Conservation (phyloP, 2,797 vertebrate genomes). For the Macropodus opercularis region DNA sequence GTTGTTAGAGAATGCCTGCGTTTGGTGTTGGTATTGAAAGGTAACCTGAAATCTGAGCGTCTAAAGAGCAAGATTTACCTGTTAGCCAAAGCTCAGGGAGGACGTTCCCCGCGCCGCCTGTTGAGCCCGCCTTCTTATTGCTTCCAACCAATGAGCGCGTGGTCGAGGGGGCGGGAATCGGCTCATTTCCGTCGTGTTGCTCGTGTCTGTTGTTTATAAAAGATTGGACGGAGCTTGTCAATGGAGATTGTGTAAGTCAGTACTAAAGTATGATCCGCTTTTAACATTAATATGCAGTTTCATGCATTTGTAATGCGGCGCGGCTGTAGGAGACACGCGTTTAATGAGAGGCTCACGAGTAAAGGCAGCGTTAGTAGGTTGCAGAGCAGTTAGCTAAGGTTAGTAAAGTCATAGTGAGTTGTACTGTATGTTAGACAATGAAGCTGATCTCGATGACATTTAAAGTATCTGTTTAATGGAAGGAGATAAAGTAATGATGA, state of each 20-base stretch:
- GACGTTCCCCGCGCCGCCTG: no score
- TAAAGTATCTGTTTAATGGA: not conserved
- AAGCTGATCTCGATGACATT: not conserved
- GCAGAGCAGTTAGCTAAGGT: constrained; percentile 8
- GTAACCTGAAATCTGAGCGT: fast-evolving
- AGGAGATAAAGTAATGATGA: not conserved
- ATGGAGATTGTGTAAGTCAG: not conserved
- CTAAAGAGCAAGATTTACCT: not conserved
- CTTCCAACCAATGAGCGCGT: constrained; percentile 56
- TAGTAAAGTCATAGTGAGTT: not conserved
- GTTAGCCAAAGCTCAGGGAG: not conserved
- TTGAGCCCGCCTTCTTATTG: constrained; percentile 9
- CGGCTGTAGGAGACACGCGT: fast-evolving
- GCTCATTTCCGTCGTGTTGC: constrained; percentile 35
- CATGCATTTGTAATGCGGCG: not conserved
- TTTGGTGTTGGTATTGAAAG: fast-evolving
- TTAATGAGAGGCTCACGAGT: not conserved
- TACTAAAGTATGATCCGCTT: not conserved
- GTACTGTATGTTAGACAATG: no score
- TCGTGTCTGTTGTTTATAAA: constrained; percentile 48
- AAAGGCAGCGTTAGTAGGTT: not conserved
- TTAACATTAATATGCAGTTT: not conserved
- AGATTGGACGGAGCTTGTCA: fast-evolving
- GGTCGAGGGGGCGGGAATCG: constrained; percentile 51
- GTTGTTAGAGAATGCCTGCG: fast-evolving